Conservation (phyloP, 2,113 vertebrate genomes). For the Paracanthobrama guichenoti region DNA sequence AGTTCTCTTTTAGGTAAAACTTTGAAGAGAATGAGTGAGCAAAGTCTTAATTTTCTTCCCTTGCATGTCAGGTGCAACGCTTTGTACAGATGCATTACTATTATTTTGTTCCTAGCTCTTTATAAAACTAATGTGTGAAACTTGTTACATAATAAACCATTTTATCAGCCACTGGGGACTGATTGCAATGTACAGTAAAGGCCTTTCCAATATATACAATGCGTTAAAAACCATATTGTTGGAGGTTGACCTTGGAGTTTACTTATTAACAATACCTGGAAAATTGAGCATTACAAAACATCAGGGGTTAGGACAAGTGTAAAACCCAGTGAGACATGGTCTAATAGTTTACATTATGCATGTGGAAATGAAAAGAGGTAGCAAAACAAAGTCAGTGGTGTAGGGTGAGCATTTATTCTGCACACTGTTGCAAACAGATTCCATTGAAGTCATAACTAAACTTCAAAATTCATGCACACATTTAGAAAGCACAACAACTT, state of each 20-base stretch:
- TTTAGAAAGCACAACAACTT: constrained; percentile 53
- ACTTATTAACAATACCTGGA: constrained; percentile 14
- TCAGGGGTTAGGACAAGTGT: neutral
- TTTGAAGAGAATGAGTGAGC: neutral
- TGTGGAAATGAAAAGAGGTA: neutral
- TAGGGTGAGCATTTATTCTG: constrained; percentile 74
- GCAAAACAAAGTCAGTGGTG: neutral
- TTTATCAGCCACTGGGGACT: neutral
- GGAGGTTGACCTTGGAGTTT: constrained; percentile 8
- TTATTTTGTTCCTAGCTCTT: neutral
- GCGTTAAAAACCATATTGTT: neutral
- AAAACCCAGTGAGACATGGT: neutral
- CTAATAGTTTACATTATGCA: neutral
- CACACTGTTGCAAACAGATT: constrained; percentile 70
- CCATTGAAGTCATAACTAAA: constrained; percentile 66
- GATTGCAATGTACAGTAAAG: neutral
- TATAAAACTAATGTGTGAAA: neutral
- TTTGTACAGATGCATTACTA: neutral
- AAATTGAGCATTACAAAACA: neutral
- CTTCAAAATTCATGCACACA: constrained; percentile 72
- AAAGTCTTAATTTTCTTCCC: neutral
- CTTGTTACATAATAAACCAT: neutral
- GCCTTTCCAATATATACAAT: too few relatives aligned
- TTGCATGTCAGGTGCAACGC: too few relatives aligned
- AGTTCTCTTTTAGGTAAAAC: neutral